phyloP scores from a whole-genome alignment of 2,888 invertebrate species.

The Malthinus flaveolus region DNA sequence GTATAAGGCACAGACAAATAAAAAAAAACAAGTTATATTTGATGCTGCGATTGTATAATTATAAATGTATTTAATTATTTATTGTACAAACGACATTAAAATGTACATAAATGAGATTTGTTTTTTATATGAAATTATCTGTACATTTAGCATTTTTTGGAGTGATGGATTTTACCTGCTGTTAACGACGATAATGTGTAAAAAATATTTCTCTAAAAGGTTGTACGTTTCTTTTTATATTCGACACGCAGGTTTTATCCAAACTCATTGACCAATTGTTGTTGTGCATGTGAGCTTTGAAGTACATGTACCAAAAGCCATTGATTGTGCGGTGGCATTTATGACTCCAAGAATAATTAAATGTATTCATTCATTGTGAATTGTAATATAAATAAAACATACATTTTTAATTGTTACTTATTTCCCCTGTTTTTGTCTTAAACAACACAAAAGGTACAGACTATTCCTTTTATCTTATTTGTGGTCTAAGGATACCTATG shows the following conservation, averaged over 20 bases:
- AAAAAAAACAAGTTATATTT: constrained; percentile 49
- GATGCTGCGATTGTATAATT: constrained; percentile 48
- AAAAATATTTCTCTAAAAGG: background rate
- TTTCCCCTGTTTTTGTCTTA: background rate
- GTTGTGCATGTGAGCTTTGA: constrained; percentile 46
- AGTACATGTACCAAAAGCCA: constrained; percentile 45
- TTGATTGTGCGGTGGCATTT: constrained; percentile 38
- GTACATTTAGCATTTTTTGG: constrained; percentile 34
- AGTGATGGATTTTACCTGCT: constrained; percentile 41
- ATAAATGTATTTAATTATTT: constrained; percentile 35
- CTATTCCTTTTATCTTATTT: no score
- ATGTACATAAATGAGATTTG: constrained; percentile 33
- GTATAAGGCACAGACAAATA: constrained; percentile 36
- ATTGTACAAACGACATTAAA: constrained; percentile 38
- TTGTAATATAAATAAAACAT: constrained; percentile 44
- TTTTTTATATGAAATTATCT: constrained; percentile 32
- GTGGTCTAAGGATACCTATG: no score
- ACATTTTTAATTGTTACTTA: constrained; percentile 38
- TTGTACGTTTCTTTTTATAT: constrained; percentile 13
- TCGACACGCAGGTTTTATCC: constrained; percentile 44
- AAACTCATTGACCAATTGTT: constrained; percentile 48
- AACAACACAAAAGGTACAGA: background rate
- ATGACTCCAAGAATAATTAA: constrained; percentile 43
- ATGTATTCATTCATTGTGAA: constrained; percentile 45
- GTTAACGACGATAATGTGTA: constrained; percentile 10